A percentile compares a stretch with the other conserved stretches of the same genome.
phyloP scores from a whole-genome alignment of 2,113 vertebrate genomes.

The Podarcis raffonei region DNA sequence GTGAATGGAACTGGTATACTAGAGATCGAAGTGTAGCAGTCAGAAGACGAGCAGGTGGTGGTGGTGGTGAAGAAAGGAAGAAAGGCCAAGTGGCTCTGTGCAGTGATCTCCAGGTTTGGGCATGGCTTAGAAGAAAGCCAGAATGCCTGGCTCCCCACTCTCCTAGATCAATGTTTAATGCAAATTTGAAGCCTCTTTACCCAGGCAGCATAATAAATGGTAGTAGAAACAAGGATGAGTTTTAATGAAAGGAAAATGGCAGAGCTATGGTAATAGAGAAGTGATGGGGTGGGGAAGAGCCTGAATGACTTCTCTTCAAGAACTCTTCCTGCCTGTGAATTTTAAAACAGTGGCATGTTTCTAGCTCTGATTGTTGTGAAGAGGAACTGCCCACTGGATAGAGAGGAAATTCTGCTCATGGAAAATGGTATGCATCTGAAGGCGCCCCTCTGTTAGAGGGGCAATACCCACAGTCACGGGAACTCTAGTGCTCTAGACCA shows the following conservation, averaged over 20 bases:
- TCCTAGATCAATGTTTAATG: neutral
- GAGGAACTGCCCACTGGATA: neutral
- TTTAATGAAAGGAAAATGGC: too few relatives aligned
- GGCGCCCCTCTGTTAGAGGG: neutral
- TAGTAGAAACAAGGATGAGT: neutral
- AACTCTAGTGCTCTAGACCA: neutral
- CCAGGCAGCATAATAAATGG: neutral
- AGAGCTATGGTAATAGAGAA: neutral
- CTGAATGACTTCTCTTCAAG: neutral
- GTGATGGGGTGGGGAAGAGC: neutral
- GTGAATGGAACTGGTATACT: too few relatives aligned
- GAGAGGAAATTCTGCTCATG: neutral
- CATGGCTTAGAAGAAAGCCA: neutral
- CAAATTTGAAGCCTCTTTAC: neutral
- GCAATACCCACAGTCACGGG: neutral
- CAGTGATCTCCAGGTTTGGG: neutral
- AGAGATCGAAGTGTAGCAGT: neutral
- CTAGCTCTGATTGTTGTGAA: neutral
- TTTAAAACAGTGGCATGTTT: neutral
- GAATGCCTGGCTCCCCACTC: neutral
- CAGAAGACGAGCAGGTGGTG: neutral
- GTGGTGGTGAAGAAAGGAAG: neutral
- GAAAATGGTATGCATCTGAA: neutral
- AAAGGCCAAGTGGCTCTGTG: neutral
- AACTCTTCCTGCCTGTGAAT: neutral